Evolutionary conservation across 2,888 invertebrate genomes (phyloP), one percentile per base, ranked within the genome.

Genomic region (Atrina japonica): DNA sequence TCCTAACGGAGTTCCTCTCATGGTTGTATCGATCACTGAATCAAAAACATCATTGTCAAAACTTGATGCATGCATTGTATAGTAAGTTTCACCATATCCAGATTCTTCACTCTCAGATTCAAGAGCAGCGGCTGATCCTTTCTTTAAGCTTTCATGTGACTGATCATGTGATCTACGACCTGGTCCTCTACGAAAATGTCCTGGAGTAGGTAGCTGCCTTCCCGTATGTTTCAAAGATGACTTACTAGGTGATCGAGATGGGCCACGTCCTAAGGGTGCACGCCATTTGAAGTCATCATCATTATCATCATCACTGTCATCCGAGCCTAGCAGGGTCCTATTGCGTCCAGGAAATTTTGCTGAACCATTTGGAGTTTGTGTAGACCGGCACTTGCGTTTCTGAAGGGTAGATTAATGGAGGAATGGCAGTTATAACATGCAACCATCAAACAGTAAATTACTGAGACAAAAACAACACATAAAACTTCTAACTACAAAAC

Each of bases 31-130:
- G 59, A 79, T 78, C 50, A 77, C 81, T 27, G 81, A 81, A 52
- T 81, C 86, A 74, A 83, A 78, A 50, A 81, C 82, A 68, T 82
- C 78, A 63, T 83, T 85, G 73, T 87, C 87, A 78, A 87, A 86
- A 75, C 86, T 86, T n/a, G 84, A 84, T 25, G 86, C 85, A 59
- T 86, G 85, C 84, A 86, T 86, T 65, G 87, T 87, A 70, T 83
- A 83, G 73, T 80, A 84, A 21, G 87, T 87, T 61, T 86, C 87
- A 73, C 86, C 87, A 81, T 86, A 86, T 18, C 86, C 87, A 45
- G 86, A 86, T 70, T 87, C 87, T 68, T 87, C 87, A 63, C 86
- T 87, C 58, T 87, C 87, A 0, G 86, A 87, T 64, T 85, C 86
- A 52, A 85, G 68, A 45, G 75, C 80, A 30, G 82, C 85, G 53